Evolutionary conservation across 1,140 invertebrate genomes (phyloP).

Genomic region (Dreissena rostriformis): DNA sequence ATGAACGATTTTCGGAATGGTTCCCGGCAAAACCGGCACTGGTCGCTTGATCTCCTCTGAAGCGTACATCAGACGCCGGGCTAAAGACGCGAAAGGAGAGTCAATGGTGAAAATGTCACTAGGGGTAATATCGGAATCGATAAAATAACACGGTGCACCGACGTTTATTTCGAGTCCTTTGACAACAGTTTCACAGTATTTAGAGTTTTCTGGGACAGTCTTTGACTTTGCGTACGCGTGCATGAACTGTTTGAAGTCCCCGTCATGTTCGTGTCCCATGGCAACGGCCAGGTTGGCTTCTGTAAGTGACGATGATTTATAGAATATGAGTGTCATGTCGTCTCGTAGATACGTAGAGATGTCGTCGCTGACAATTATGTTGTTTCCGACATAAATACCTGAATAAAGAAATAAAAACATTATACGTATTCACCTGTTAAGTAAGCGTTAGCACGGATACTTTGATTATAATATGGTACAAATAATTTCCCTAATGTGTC

Average conservation of each 20-base stretch:
- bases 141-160: not conserved
- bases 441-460: too few relatives aligned
- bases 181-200: constrained; percentile 31
- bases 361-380: constrained; percentile 58
- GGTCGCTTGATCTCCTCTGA: constrained; percentile 11
- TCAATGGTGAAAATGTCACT: constrained; percentile 56
- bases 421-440: too few relatives aligned
- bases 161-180: not conserved
- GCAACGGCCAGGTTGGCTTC: constrained; percentile 25
- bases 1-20: constrained; percentile 73
- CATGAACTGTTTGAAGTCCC: constrained; percentile 40
- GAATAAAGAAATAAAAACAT: not conserved
- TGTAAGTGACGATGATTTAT: not conserved
- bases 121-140: constrained; percentile 38
- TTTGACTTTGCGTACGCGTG: constrained; percentile 28
- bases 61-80: constrained; percentile 54
- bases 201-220: constrained; percentile 1
- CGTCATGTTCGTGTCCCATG: constrained; percentile 43
- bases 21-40: constrained; percentile 44
- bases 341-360: constrained; percentile 43
- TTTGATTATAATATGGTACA: too few relatives aligned
- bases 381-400: constrained; percentile 63
- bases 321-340: constrained; percentile 37
- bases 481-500: too few relatives aligned
- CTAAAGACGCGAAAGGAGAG: constrained; percentile 45